Base-by-base conservation (phyloP, 2,797 vertebrate genomes). In the Enteromius thamalakanensis region DNA sequence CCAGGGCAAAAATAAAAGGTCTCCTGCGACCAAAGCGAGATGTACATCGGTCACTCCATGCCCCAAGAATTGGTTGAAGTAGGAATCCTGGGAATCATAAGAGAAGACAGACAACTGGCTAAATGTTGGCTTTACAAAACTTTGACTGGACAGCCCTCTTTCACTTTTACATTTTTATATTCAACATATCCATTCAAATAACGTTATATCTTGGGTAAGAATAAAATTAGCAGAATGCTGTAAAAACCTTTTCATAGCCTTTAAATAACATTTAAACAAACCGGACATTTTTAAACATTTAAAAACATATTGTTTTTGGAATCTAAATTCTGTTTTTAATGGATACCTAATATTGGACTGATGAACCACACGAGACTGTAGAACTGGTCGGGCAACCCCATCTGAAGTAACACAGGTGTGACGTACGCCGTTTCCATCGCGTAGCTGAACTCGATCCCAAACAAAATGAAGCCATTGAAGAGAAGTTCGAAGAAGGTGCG, bases 351-450 rank as follows among this genome's bases (percentile, higher is more conserved):
- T 90, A 99, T 98, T 74, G 98, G 98, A 91, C 98, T 99, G 87
- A 99, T 96, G 88, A 99, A 98, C 98, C 98, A 99, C 87, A 99
- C 97, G 87, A 99, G 94, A 88, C 98, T 98, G 91, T 99, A 99
- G 81, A 99, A 96, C 60, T 97, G 96, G 90, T 98, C 98, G 0
- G 98, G 98, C 49, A 99, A 92, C 40, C 97, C 98, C 98, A 99
- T 98, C 93, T 99, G 98, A 0, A 99, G 95, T 15, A 99, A 94
- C 72, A 98, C 96, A 0, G 98, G 98, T 0, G 98, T 99, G 82
- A 99, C 98, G 2, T 98, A 99, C 0, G 98, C 98, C 0, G 98
- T 99, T 90, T 99, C 98, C 98, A 99, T 98, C 90, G 98, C 98
- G 4, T 99, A 99, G 91, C 98, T 98, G 91, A 99, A 99, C 90